A percentile compares a stretch with the other conserved stretches of the same genome.
Evolutionary conservation across 2,797 vertebrate genomes (phyloP).

Genomic region (Poeciliopsis paucimaculata): DNA sequence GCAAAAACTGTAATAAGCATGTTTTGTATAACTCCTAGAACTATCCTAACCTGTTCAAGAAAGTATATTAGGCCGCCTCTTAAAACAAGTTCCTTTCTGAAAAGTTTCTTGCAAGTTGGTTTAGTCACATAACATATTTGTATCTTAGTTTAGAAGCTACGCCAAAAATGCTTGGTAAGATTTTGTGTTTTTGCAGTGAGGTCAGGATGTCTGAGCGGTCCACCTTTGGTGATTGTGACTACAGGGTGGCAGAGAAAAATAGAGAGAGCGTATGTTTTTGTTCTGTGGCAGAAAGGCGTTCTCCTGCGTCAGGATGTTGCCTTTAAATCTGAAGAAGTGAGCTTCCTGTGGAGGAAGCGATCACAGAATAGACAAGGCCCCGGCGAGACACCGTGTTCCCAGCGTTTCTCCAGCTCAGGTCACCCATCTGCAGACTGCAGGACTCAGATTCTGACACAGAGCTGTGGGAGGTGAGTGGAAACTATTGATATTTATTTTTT

Average conservation of each 20-base stretch:
- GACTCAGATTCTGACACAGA: neutral
- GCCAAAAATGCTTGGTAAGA: conserved; percentile 20
- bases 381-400: conserved; percentile 67
- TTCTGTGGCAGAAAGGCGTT: conserved; percentile 79
- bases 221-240: conserved; percentile 36
- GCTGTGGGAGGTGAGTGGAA: conserved; percentile 44
- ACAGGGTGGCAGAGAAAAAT: conserved; percentile 30
- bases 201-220: conserved; percentile 9
- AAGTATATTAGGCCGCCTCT: too few species aligned
- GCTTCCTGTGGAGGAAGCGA: conserved; percentile 83
- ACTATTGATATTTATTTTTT: neutral
- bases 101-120: too few species aligned
- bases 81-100: too few species aligned
- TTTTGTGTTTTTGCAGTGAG: neutral
- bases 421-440: conserved; percentile 35
- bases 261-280: conserved; percentile 72
- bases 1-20: too few species aligned
- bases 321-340: conserved; percentile 81
- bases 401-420: conserved; percentile 59
- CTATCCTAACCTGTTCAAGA: too few species aligned
- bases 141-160: neutral
- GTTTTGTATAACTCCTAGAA: too few species aligned
- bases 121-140: neutral
- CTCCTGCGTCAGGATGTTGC: conserved; percentile 83
- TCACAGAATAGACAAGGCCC: conserved; percentile 77